These are phyloP conservation scores for Diachasmimorpha longicaudata DNA, from an alignment of 1,140 invertebrate genomes.

Conservation along the genomic window DNA sequence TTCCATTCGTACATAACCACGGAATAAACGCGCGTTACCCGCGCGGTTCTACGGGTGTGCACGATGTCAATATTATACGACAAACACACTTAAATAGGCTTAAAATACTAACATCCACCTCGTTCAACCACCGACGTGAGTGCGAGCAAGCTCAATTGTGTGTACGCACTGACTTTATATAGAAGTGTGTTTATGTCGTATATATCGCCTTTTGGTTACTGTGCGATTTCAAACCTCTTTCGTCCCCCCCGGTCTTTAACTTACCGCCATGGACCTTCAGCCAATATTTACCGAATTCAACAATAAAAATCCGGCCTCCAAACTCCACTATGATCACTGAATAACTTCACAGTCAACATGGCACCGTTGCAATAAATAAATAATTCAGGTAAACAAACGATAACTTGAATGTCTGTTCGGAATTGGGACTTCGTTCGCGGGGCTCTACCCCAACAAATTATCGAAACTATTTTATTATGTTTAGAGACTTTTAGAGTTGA, in stretches of 20 bases:
- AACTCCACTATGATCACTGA: not conserved
- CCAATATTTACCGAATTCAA: constrained; percentile 5
- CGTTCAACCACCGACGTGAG: constrained; percentile 46
- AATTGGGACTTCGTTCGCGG: no score
- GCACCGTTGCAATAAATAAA: no score
- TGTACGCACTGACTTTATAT: constrained; percentile 52
- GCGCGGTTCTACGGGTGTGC: constrained; percentile 50
- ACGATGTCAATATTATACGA: constrained; percentile 63
- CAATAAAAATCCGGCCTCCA: not conserved
- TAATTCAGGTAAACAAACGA: no score
- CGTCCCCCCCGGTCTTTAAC: not conserved
- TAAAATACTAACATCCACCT: constrained; percentile 61
- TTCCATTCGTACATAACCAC: constrained; percentile 11
- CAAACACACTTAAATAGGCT: constrained; percentile 64
- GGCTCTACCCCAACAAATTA: no score
- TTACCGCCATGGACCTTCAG: not conserved
- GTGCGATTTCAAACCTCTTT: not conserved
- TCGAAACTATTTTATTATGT: no score
- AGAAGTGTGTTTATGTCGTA: constrained; percentile 41
- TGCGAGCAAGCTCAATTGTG: constrained; percentile 45
- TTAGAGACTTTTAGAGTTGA: no score
- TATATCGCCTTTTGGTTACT: constrained; percentile 6
- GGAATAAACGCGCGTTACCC: constrained; percentile 42
- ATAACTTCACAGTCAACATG: not conserved
- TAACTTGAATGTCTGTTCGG: no score